These are phyloP conservation scores for Norana najaformis DNA, from an alignment of 2,888 invertebrate species.

Conservation along the genomic window DNA sequence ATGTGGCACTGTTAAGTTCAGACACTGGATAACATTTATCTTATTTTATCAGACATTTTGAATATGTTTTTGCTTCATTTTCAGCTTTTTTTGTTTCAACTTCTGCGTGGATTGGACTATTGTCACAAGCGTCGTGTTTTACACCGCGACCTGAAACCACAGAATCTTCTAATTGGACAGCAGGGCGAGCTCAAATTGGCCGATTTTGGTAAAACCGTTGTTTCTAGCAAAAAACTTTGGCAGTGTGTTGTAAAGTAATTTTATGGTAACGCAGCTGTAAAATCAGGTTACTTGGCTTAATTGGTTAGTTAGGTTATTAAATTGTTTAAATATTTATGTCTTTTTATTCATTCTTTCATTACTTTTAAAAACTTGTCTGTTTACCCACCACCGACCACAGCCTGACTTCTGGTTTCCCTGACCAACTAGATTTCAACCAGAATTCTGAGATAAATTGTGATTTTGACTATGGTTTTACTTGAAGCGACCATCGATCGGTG, in stretches of 20 bases:
- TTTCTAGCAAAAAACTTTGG: neutral
- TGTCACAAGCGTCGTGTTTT: conserved; percentile 71
- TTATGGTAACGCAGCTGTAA: neutral
- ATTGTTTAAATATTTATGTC: neutral
- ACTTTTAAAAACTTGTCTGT: neutral
- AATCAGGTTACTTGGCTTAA: neutral
- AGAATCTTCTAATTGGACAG: conserved; percentile 71
- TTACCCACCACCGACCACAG: too few relatives aligned
- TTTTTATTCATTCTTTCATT: neutral
- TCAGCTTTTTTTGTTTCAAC: conserved; percentile 64
- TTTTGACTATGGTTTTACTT: too few relatives aligned
- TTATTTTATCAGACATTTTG: too few relatives aligned
- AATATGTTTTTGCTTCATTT: neutral
- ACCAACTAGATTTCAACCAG: too few relatives aligned
- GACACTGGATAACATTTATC: neutral
- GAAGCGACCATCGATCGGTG: too few relatives aligned
- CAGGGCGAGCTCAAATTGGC: conserved; percentile 70
- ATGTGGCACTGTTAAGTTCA: neutral
- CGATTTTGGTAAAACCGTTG: conserved; percentile 63
- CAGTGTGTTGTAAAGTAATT: neutral
- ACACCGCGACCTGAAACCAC: conserved; percentile 72
- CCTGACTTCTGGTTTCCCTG: too few relatives aligned
- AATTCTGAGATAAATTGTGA: too few relatives aligned
- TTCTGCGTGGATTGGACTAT: conserved; percentile 70
- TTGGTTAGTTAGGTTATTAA: neutral